Evolutionary conservation across 2,797 vertebrate species (phyloP).

Genomic region (Anguilla marmorata): DNA sequence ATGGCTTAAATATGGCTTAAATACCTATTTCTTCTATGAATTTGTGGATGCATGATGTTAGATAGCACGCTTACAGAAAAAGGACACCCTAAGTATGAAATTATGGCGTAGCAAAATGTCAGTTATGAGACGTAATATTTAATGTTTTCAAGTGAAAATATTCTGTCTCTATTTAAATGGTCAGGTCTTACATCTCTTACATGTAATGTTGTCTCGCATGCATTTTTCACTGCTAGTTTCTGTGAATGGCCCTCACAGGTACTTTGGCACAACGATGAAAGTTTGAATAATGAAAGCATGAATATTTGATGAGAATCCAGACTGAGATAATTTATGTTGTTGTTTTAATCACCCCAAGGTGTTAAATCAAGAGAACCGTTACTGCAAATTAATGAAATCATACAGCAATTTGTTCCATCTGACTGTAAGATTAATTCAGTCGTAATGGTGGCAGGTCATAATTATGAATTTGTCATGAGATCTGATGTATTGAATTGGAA

Average conservation of each 20-base stretch:
- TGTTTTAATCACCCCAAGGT: conserved; percentile 12
- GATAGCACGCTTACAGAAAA: neutral
- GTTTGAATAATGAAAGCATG: neutral
- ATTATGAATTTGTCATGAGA: conserved; percentile 13
- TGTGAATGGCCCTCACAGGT: neutral
- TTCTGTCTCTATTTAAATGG: neutral
- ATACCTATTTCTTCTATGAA: too few species aligned
- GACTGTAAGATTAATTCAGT: conserved; percentile 1
- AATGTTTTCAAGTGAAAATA: neutral
- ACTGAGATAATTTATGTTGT: neutral
- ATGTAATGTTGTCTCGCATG: neutral
- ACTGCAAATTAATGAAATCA: conserved; percentile 14
- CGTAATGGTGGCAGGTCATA: conserved; percentile 1
- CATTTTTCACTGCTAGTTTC: neutral
- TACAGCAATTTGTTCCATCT: conserved; percentile 6
- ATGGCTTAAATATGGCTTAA: too few species aligned
- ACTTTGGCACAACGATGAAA: conserved; percentile 5
- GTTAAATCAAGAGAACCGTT: conserved; percentile 9
- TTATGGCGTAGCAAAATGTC: neutral
- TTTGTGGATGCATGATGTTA: neutral
- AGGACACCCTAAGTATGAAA: neutral
- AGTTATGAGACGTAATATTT: neutral
- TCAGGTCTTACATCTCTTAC: neutral
- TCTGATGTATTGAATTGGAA: conserved; percentile 13
- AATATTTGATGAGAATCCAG: conserved; percentile 14